A percentile compares a stretch with the other conserved stretches of the same genome.
phyloP scores from a whole-genome alignment of 1,140 invertebrate genomes.

The Apocrypta bakeri region DNA sequence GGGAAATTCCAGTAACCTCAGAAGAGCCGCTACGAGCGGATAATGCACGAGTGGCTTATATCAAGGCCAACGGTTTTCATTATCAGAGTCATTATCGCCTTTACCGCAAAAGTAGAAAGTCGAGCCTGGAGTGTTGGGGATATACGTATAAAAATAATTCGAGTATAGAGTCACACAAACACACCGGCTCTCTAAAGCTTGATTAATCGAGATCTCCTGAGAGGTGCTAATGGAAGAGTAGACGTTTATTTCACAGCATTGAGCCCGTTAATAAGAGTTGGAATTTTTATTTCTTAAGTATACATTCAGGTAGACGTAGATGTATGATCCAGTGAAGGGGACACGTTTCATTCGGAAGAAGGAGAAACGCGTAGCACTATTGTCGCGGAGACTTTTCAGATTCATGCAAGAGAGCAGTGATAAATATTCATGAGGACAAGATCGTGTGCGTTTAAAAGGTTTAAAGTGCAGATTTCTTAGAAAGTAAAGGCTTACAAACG shows the following conservation, averaged over 20 bases:
- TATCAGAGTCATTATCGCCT: constrained; percentile 46
- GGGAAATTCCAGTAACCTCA: background rate
- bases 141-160: background rate
- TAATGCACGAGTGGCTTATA: background rate
- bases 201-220: constrained; percentile 40
- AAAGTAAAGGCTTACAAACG: background rate
- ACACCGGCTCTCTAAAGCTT: background rate
- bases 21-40: background rate
- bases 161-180: background rate
- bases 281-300: background rate
- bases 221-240: background rate
- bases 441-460: background rate
- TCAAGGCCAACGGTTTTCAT: constrained; percentile 45
- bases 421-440: constrained; percentile 28
- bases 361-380: background rate
- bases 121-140: background rate
- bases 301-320: background rate
- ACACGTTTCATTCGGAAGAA: background rate
- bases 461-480: background rate
- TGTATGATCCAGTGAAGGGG: background rate
- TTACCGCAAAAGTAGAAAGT: constrained; percentile 50
- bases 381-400: background rate
- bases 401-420: background rate
- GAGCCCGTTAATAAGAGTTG: constrained; percentile 22
- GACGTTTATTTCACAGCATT: constrained; percentile 46